phyloP scores from a whole-genome alignment of 2,888 invertebrate genomes.

The Branchipolynoe longqiensis region DNA sequence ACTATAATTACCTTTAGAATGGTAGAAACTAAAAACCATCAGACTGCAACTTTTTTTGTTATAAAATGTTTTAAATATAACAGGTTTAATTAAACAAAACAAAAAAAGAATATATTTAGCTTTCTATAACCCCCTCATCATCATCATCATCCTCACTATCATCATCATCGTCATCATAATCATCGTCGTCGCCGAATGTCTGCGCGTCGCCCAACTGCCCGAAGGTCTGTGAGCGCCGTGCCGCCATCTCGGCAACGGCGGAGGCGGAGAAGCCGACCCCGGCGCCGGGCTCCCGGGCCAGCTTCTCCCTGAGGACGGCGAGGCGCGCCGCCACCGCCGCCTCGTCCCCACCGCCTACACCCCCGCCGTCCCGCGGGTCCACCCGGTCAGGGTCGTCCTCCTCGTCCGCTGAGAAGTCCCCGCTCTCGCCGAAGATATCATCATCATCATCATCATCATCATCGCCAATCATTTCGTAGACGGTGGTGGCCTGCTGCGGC shows the following conservation, averaged over 20 bases:
- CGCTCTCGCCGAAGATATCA: constrained; percentile 26
- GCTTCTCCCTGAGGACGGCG: constrained; percentile 41
- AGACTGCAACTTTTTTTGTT: too few species aligned
- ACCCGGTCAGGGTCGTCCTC: constrained; percentile 34
- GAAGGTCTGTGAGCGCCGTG: constrained; percentile 18
- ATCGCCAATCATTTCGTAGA: constrained; percentile 33
- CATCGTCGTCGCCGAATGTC: constrained; percentile 54
- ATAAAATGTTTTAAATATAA: too few species aligned
- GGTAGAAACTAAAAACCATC: background rate
- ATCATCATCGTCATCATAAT: constrained; percentile 12
- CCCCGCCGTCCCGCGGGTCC: background rate
- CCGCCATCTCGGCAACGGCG: constrained; percentile 44
- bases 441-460: constrained; percentile 4
- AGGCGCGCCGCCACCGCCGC: background rate
- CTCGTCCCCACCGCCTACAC: background rate
- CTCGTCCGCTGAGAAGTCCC: constrained; percentile 31
- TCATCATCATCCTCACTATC: constrained; percentile 40
- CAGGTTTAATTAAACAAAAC: too few species aligned
- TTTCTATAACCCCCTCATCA: constrained; percentile 29
- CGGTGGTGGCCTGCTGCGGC: background rate
- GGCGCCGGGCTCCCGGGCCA: constrained; percentile 22
- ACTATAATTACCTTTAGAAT: background rate
- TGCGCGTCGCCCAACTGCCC: constrained; percentile 14
- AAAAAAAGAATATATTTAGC: too few species aligned
- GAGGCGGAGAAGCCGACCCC: constrained; percentile 29